phyloP scores from a whole-genome alignment of 2,797 vertebrate species.

The Aulostomus chinensis region DNA sequence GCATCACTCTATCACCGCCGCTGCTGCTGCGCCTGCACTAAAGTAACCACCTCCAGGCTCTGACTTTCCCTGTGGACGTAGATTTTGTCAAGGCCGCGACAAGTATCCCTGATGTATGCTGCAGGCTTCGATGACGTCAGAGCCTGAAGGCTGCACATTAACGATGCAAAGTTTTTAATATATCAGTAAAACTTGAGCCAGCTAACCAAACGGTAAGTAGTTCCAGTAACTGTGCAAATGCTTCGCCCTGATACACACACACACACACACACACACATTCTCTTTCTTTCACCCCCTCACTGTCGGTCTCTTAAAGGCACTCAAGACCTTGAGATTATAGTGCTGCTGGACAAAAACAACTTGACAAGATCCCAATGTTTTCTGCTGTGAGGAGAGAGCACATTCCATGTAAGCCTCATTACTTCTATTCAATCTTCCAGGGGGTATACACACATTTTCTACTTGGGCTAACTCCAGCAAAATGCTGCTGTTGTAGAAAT shows the following conservation, averaged over 20 bases:
- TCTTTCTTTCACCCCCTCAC: conserved; percentile 3
- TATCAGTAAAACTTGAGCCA: conserved; percentile 17
- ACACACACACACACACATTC: too few species aligned
- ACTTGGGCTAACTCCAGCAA: conserved; percentile 41
- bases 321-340: conserved; percentile 58
- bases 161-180: conserved; percentile 9
- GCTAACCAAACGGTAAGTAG: conserved; percentile 26
- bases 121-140: conserved; percentile 7
- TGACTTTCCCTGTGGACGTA: too few species aligned
- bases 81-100: too few species aligned
- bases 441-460: conserved; percentile 49
- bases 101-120: neutral
- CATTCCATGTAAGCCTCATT: conserved; percentile 75
- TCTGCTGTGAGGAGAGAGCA: conserved; percentile 53
- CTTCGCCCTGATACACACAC: conserved; percentile 15
- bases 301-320: conserved; percentile 35
- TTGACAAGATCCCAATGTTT: conserved; percentile 66
- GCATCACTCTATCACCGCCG: conserved; percentile 3
- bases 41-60: too few species aligned
- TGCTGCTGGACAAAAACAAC: conserved; percentile 67
- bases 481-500: conserved; percentile 23
- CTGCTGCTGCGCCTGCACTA: too few species aligned
- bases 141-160: conserved; percentile 23
- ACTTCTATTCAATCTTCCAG: conserved; percentile 67
- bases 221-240: conserved; percentile 28